Evolutionary conservation across 2,113 vertebrate genomes (phyloP), one percentile per base, ranked within the genome.

Genomic region (Pteronura brasiliensis): DNA sequence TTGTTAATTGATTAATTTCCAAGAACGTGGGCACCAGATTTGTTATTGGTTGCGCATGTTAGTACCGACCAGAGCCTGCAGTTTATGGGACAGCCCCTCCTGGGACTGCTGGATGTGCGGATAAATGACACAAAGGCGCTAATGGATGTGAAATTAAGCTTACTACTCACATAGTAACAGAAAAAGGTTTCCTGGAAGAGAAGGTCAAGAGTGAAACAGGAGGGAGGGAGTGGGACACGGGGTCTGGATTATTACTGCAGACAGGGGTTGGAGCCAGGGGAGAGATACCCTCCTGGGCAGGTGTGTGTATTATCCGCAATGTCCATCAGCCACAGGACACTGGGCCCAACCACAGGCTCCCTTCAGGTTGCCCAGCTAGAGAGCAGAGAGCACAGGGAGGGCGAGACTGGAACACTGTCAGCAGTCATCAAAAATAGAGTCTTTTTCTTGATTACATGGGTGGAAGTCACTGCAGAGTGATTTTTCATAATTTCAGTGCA

Each of bases 201-300:
- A 34, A 77, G 34, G 14, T 34, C 84, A 55, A 42, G 57, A 25
- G 27, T 1, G 1, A 74, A 81, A 3, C 0, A 55, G 23, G 29
- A 9, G 5, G 4, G 2, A 31, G 31, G 13, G 4, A 21, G 0
- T 0, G 14, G 4, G 27, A 82, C 25, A 1, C 4, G 1, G 9
- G 3, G 1, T 14, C 25, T 13, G 83, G 31, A 10, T 3, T 49
- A 49, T 61, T 34, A 34, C 1, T 25, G 7, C 14, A 29, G 55
- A 18, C 12, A 18, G 20, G 76, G 4, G 3, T 5, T 44, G 7
- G 14, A 39, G 25, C 31, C 21, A 31, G 31, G 9, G 6, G 0
- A 4, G 39, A 13, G 34, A 3, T 5, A 10, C 8, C 9, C 17
- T 44, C 47, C 6, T 4, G 12, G n/a, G 71, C 23, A 39, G 34